These are phyloP conservation scores for Kryphioiulus occultus DNA, from an alignment of 2,888 invertebrate genomes.

Conservation along the genomic window DNA sequence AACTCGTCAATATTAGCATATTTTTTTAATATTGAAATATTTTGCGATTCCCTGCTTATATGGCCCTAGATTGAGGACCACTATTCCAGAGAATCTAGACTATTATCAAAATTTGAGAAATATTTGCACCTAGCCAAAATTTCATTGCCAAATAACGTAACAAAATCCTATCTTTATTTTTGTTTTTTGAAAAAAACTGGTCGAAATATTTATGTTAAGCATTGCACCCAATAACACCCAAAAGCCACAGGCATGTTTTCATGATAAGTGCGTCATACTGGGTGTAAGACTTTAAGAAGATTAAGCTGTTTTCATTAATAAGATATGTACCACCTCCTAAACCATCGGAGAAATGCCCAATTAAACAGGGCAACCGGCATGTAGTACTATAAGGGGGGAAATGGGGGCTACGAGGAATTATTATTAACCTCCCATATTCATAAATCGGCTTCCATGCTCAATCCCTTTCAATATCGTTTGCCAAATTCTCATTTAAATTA, in stretches of 20 bases:
- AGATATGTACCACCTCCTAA: neutral
- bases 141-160: too few species aligned
- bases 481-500: neutral
- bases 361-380: constrained; percentile 20
- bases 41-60: too few species aligned
- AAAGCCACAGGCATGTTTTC: neutral
- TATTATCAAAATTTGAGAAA: too few species aligned
- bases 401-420: neutral
- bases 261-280: neutral
- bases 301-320: constrained; percentile 30
- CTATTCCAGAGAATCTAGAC: too few species aligned
- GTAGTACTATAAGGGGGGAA: neutral
- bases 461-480: neutral
- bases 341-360: constrained; percentile 21
- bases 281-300: neutral
- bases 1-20: too few species aligned
- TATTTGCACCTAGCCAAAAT: too few species aligned
- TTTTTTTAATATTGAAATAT: too few species aligned
- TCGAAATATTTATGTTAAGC: neutral
- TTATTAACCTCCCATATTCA: neutral
- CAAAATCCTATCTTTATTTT: too few species aligned
- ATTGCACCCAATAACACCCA: neutral
- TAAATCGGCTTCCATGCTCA: neutral
- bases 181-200: neutral
- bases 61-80: too few species aligned